Percentiles rank a stretch among this genome's conserved stretches.
Conservation (phyloP, 2,888 invertebrate species). For the Meganola albula region DNA sequence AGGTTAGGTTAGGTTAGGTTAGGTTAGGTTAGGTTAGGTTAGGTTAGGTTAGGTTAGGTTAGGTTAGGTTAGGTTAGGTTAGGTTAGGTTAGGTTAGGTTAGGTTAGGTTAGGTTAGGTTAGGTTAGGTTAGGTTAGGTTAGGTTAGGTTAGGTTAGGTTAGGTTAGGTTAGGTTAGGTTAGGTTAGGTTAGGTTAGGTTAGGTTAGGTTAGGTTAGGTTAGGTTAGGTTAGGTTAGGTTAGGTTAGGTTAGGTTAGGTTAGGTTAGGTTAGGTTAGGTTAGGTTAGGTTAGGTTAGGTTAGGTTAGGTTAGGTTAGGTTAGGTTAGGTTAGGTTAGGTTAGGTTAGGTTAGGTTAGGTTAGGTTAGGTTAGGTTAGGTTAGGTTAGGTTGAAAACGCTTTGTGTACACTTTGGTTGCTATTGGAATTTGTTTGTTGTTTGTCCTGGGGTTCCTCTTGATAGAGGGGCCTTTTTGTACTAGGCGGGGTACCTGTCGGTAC, state of each 20-base stretch:
- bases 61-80: constrained; percentile 16
- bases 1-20: constrained; percentile 9
- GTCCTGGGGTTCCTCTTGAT: too few species aligned
- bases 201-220: constrained; percentile 20
- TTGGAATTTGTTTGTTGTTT: too few species aligned
- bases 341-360: constrained; percentile 23
- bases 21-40: constrained; percentile 11
- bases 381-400: constrained; percentile 19
- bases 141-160: constrained; percentile 22
- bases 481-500: too few species aligned
- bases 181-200: constrained; percentile 9
- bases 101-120: constrained; percentile 19
- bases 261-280: constrained; percentile 27
- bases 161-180: constrained; percentile 19
- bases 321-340: constrained; percentile 16
- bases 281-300: constrained; percentile 21
- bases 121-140: constrained; percentile 20
- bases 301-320: constrained; percentile 17
- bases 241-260: constrained; percentile 25
- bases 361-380: constrained; percentile 20
- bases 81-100: constrained; percentile 16
- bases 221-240: constrained; percentile 25
- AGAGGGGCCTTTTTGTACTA: too few species aligned
- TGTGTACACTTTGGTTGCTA: too few species aligned
- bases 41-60: constrained; percentile 10